These are phyloP conservation scores for Stenodera caucasica DNA, from an alignment of 2,888 invertebrate genomes.

Conservation along the genomic window DNA sequence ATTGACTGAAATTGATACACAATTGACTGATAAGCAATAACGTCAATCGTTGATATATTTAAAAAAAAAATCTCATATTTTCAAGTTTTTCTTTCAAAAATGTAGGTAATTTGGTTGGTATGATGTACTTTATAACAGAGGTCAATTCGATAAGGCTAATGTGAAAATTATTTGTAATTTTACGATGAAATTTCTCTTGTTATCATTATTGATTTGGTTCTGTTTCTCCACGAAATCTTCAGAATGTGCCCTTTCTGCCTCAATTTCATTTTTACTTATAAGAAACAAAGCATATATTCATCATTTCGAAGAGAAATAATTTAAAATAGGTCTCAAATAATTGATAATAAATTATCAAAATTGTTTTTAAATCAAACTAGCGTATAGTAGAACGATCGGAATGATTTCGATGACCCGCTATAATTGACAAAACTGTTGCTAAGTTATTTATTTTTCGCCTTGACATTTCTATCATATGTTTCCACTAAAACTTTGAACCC, in stretches of 20 bases:
- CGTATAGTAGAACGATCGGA: too few relatives aligned
- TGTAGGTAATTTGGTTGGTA: not conserved
- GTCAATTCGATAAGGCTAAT: not conserved
- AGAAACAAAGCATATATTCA: too few relatives aligned
- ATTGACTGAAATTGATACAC: not conserved
- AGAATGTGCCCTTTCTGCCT: too few relatives aligned
- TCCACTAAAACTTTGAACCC: conserved; percentile 1
- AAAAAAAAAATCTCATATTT: not conserved
- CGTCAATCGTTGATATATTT: not conserved
- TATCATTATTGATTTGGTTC: too few relatives aligned
- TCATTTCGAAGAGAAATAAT: too few relatives aligned
- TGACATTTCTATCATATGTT: not conserved
- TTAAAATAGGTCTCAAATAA: too few relatives aligned
- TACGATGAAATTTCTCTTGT: not conserved
- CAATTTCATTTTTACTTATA: too few relatives aligned
- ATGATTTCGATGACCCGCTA: not conserved
- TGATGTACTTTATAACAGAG: not conserved
- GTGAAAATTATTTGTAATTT: not conserved
- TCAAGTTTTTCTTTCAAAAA: not conserved
- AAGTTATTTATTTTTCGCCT: not conserved
- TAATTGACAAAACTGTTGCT: not conserved
- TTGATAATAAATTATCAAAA: too few relatives aligned
- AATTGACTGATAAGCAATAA: not conserved
- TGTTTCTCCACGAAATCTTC: too few relatives aligned
- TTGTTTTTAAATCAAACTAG: too few relatives aligned